Conservation (phyloP, 2,113 vertebrate species). For the Crotophaga sulcirostris region DNA sequence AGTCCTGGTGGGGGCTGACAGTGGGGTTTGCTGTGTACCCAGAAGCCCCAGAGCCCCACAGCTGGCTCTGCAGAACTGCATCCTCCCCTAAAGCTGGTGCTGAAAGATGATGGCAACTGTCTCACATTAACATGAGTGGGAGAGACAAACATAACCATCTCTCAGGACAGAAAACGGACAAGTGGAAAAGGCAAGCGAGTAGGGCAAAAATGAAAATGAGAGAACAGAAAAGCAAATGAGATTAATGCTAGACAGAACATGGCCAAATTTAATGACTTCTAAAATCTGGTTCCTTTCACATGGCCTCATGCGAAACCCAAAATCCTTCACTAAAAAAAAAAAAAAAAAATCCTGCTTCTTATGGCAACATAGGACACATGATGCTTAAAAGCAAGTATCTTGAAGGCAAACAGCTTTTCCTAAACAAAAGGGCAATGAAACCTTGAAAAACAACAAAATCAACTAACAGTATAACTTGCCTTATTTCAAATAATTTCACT, state of each 20-base stretch:
- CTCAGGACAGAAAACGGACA: background rate
- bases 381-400: background rate
- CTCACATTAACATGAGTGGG: background rate
- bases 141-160: background rate
- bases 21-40: fast-evolving
- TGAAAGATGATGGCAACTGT: background rate
- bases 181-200: background rate
- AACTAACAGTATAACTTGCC: background rate
- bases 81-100: background rate
- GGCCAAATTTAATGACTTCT: background rate
- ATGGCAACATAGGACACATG: background rate
- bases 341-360: background rate
- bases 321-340: background rate
- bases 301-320: background rate
- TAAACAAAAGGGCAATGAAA: background rate
- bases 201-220: background rate
- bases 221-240: background rate
- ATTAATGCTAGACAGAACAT: background rate
- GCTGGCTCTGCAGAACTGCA: background rate
- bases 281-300: background rate
- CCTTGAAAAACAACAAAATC: background rate
- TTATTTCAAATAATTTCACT: background rate
- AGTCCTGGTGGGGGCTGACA: background rate
- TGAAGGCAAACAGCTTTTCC: background rate
- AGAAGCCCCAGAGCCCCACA: background rate